Percentiles rank a stretch among this genome's conserved stretches.
Conservation (phyloP, 2,888 invertebrate species). For the Phasia obesa region DNA sequence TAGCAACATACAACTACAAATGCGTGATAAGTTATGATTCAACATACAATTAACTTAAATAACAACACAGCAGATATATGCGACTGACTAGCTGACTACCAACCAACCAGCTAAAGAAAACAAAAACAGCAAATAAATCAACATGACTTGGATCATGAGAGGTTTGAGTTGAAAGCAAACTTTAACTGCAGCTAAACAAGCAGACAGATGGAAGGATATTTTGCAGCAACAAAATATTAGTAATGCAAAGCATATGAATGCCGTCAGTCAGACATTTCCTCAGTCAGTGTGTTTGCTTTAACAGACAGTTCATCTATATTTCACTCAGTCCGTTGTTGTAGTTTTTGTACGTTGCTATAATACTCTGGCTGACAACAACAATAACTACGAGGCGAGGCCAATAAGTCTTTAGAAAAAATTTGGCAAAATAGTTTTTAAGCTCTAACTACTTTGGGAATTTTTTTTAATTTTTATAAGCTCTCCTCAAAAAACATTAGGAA, state of each 20-base stretch:
- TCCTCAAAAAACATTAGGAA: too few relatives aligned
- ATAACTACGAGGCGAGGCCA: not conserved
- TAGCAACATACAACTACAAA: constrained; percentile 29
- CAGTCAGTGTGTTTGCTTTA: not conserved
- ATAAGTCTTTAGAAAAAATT: not conserved
- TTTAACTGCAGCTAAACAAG: constrained; percentile 11
- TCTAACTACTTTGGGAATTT: too few relatives aligned
- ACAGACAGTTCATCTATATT: not conserved
- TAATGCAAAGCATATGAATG: not conserved
- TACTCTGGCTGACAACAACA: constrained; percentile 1
- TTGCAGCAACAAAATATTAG: not conserved
- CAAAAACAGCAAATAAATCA: constrained; percentile 61
- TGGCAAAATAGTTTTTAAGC: too few relatives aligned
- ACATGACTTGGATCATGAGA: constrained; percentile 58
- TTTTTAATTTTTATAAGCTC: too few relatives aligned
- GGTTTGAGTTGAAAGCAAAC: constrained; percentile 37
- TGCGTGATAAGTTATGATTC: constrained; percentile 58
- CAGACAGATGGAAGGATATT: not conserved
- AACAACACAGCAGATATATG: constrained; percentile 37
- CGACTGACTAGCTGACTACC: constrained; percentile 13
- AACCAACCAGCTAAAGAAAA: not conserved
- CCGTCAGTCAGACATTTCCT: not conserved
- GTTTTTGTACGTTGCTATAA: not conserved
- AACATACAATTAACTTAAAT: constrained; percentile 26
- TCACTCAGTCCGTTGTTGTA: constrained; percentile 3